These are phyloP conservation scores for Zygogramma bicolorata DNA, from an alignment of 2,888 invertebrate genomes.

Conservation along the genomic window DNA sequence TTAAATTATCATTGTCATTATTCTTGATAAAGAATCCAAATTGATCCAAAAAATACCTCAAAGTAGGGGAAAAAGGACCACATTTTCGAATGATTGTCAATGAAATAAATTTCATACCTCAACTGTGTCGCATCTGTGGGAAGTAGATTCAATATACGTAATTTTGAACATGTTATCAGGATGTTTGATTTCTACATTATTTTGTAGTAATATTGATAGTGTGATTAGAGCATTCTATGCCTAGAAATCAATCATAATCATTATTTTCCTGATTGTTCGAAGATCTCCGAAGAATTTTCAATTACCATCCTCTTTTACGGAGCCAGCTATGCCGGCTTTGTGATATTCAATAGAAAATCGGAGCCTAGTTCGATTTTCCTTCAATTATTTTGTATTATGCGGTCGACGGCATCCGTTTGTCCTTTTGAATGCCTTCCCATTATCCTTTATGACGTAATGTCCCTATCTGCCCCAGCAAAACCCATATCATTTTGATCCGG, in stretches of 20 bases:
- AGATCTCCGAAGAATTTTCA: neutral
- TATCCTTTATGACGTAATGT: constrained; percentile 11
- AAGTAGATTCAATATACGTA: no score
- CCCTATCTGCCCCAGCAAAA: neutral
- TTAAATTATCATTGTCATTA: no score
- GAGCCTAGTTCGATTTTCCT: neutral
- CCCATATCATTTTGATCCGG: neutral
- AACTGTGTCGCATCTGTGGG: no score
- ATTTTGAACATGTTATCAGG: no score
- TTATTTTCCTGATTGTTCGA: neutral
- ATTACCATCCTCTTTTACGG: neutral
- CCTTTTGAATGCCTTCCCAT: constrained; percentile 16
- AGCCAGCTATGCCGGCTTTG: neutral
- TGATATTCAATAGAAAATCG: constrained; percentile 7
- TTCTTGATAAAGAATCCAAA: no score
- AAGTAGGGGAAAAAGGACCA: no score
- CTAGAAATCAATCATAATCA: neutral
- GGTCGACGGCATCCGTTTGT: constrained; percentile 19
- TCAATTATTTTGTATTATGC: constrained; percentile 26
- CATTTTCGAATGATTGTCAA: no score
- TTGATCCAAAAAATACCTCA: no score
- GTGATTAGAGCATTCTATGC: no score
- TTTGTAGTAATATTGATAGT: no score
- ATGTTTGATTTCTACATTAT: no score
- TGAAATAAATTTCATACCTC: no score